Evolutionary conservation across 2,797 vertebrate species (phyloP).

Genomic region (Acipenser ruthenus): DNA sequence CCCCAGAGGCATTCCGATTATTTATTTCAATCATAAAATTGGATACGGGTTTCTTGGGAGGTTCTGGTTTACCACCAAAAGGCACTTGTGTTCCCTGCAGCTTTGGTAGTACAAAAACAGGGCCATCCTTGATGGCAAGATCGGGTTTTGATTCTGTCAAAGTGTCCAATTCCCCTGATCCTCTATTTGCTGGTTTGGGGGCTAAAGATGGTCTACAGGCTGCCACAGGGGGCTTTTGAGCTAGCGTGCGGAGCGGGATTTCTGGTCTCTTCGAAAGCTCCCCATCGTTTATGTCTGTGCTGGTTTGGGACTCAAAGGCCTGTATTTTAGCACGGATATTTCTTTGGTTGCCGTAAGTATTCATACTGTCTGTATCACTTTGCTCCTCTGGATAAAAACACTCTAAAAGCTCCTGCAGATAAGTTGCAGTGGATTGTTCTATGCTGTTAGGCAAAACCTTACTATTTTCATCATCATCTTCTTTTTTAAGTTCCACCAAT

Average conservation of each 20-base stretch:
- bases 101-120: constrained; percentile 21
- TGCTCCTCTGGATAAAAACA: constrained; percentile 33
- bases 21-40: constrained; percentile 44
- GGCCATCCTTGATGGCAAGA: constrained; percentile 37
- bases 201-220: constrained; percentile 68
- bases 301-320: constrained; percentile 76
- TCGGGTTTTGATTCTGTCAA: constrained; percentile 44
- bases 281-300: constrained; percentile 37
- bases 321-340: constrained; percentile 77
- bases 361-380: constrained; percentile 60
- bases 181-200: constrained; percentile 53
- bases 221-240: constrained; percentile 50
- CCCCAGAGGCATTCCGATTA: constrained; percentile 40
- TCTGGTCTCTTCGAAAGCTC: constrained; percentile 61
- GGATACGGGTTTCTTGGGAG: constrained; percentile 65
- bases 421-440: constrained; percentile 26
- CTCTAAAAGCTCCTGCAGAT: constrained; percentile 50
- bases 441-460: constrained; percentile 11
- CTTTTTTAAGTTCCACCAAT: constrained; percentile 33
- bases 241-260: constrained; percentile 58
- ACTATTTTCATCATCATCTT: constrained; percentile 18
- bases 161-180: constrained; percentile 57
- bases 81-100: constrained; percentile 29
- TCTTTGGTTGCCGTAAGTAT: constrained; percentile 55
- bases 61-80: constrained; percentile 55